phyloP scores from a whole-genome alignment of 2,888 invertebrate genomes.

The Brachyopa scutellaris region DNA sequence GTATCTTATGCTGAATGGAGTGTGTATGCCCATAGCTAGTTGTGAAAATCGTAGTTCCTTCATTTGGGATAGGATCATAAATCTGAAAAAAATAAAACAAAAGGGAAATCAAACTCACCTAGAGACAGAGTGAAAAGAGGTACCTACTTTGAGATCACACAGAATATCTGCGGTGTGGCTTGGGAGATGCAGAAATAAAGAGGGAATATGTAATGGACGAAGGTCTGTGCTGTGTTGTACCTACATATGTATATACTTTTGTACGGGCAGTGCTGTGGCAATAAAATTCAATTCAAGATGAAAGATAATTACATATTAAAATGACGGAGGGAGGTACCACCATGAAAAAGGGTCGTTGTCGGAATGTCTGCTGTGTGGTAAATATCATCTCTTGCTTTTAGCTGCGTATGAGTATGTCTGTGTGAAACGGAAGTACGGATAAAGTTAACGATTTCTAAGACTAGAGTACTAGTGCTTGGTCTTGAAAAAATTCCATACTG shows the following conservation, averaged over 20 bases:
- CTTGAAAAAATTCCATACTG: no score
- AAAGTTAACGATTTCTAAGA: background rate
- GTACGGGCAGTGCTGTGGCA: slow-evolving; percentile 64
- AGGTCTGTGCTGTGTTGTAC: slow-evolving; percentile 7
- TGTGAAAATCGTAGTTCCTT: slow-evolving; percentile 49
- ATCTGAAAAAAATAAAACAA: slow-evolving; percentile 19
- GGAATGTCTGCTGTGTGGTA: slow-evolving; percentile 30
- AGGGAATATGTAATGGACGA: slow-evolving; percentile 17
- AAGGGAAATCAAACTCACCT: slow-evolving; percentile 56
- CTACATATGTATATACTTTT: slow-evolving; percentile 55
- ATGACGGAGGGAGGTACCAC: slow-evolving; percentile 65
- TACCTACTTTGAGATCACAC: slow-evolving; percentile 26
- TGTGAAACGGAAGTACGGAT: slow-evolving; percentile 11
- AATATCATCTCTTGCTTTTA: slow-evolving; percentile 3
- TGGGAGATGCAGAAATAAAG: background rate
- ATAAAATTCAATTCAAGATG: slow-evolving; percentile 72
- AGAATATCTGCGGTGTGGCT: background rate
- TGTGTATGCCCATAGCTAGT: slow-evolving; percentile 56
- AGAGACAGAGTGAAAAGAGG: slow-evolving; percentile 4
- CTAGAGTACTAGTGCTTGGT: no score
- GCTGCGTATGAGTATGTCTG: no score
- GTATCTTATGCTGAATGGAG: slow-evolving; percentile 30
- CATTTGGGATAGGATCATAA: slow-evolving; percentile 58
- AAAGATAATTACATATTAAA: slow-evolving; percentile 73
- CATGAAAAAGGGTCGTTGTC: slow-evolving; percentile 62